A percentile compares a stretch with the other conserved stretches of the same genome.
Evolutionary conservation across 2,113 vertebrate genomes (phyloP).

Genomic region (Sebastes fasciatus): DNA sequence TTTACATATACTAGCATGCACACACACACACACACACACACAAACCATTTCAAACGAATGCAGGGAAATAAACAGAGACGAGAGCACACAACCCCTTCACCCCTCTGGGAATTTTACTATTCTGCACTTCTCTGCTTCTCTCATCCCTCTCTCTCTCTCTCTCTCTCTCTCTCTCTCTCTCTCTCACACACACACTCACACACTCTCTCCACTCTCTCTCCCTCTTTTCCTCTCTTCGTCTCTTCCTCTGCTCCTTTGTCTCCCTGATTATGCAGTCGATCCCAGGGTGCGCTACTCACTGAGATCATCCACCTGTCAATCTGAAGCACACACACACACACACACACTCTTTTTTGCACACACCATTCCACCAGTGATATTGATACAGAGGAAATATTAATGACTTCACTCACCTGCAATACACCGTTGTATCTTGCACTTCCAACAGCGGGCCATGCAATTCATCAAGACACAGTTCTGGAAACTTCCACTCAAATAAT

Average conservation of each 20-base stretch:
- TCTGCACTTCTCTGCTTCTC: slow-evolving; percentile 83
- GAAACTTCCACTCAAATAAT: slow-evolving; percentile 61
- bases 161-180: slow-evolving; percentile 60
- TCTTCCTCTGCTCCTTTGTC: slow-evolving; percentile 86
- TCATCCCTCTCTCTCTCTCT: slow-evolving; percentile 77
- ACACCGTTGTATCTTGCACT: slow-evolving; percentile 77
- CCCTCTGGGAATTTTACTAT: slow-evolving; percentile 88
- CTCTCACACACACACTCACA: slow-evolving; percentile 33
- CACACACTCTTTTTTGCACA: slow-evolving; percentile 49
- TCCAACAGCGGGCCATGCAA: slow-evolving; percentile 79
- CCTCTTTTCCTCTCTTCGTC: slow-evolving; percentile 59
- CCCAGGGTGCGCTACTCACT: slow-evolving; percentile 85
- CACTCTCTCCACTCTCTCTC: slow-evolving; percentile 60
- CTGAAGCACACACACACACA: slow-evolving; percentile 57
- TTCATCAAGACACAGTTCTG: slow-evolving; percentile 76
- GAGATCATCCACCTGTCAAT: slow-evolving; percentile 88
- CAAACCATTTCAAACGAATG: slow-evolving; percentile 84
- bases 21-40: slow-evolving; percentile 62
- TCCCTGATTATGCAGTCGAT: slow-evolving; percentile 88
- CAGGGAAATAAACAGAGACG: slow-evolving; percentile 87
- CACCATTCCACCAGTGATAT: slow-evolving; percentile 76
- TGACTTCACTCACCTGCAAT: slow-evolving; percentile 84
- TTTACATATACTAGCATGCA: slow-evolving; percentile 54
- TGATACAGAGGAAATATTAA: slow-evolving; percentile 85
- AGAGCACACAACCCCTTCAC: slow-evolving; percentile 83